A percentile compares a stretch with the other conserved stretches of the same genome.
phyloP scores from a whole-genome alignment of 64 coral and sea anemone genomes.

The Stichodactyla mertensii region DNA sequence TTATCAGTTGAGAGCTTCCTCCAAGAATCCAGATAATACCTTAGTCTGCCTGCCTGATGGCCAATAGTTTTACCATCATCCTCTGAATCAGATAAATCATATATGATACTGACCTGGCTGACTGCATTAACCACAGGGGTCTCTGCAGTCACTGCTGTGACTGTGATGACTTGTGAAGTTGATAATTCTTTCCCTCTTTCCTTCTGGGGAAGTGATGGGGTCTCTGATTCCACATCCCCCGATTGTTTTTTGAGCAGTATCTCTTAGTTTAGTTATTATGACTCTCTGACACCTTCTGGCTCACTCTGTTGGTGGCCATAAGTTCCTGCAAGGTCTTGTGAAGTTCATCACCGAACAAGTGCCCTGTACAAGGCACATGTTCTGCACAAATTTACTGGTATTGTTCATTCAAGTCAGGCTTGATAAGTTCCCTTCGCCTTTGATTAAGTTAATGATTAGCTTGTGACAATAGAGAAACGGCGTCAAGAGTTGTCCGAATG shows the following conservation, averaged over 20 bases:
- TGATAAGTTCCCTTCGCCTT: too few species aligned
- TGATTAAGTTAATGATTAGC: conserved; percentile 34
- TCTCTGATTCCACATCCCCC: not conserved
- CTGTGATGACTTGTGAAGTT: conserved; percentile 7
- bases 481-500: not conserved
- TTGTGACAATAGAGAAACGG: conserved; percentile 20
- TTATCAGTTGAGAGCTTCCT: not conserved
- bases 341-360: conserved; percentile 45
- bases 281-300: not conserved
- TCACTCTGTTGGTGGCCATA: not conserved
- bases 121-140: not conserved
- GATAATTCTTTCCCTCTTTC: conserved; percentile 5
- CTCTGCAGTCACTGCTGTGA: not conserved
- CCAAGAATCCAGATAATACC: conserved; percentile 14
- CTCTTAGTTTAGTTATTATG: not conserved
- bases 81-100: not conserved
- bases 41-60: conserved; percentile 13
- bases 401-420: conserved; percentile 31
- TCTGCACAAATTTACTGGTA: conserved; percentile 45
- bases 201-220: not conserved
- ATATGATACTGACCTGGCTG: conserved; percentile 12
- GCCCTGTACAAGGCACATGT: conserved; percentile 27
- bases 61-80: not conserved
- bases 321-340: not conserved
- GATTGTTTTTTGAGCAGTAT: not conserved